Evolutionary conservation across 2,888 invertebrate species (phyloP), one percentile per base, ranked within the genome.

Genomic region (Apodemia zela): DNA sequence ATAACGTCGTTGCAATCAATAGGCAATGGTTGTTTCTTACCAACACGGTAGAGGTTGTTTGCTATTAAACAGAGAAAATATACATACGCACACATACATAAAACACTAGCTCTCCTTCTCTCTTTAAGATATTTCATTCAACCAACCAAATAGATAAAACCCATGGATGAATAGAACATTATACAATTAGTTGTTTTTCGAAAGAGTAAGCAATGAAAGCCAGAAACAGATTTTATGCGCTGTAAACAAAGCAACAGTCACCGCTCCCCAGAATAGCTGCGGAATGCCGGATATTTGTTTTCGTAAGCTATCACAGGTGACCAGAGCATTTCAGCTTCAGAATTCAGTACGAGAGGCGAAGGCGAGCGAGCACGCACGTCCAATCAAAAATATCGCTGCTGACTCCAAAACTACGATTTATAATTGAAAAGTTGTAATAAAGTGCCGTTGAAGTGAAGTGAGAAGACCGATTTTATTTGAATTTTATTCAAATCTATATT

Each of bases 201-300:
- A 35, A 61, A 15, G 38, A 42, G 38, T 54, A 54, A 38, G 29
- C 38, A 33, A 35, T 38, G n/a, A 38, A 54, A 54, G 61, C 66
- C 67, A 66, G 67, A 73, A 66, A 67, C 69, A 72, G 68, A 63
- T 69, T 65, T 66, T 66, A 58, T 68, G 62, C 58, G 68, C 65
- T 68, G 86, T 89, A 88, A 89, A 88, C 87, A 89, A 89, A 87
- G 79, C 80, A 79, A 79, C 80, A 82, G 84, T 87, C 86, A 81
- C 80, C 72, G 71, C 75, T 66, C 73, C 33, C 78, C 70, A 82
- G 84, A 89, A 90, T 89, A 89, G 81, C 81, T 69, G 67, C 78
- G 90, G 90, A 89, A 90, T 90, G 90, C 89, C 89, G 89, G 90
- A 90, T 88, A 82, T 87, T 85, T 85, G 49, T 49, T 49, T 82